A percentile compares a stretch with the other conserved stretches of the same genome.
Evolutionary conservation across 2,797 vertebrate genomes (phyloP).

Genomic region (Cottoperca gobio): DNA sequence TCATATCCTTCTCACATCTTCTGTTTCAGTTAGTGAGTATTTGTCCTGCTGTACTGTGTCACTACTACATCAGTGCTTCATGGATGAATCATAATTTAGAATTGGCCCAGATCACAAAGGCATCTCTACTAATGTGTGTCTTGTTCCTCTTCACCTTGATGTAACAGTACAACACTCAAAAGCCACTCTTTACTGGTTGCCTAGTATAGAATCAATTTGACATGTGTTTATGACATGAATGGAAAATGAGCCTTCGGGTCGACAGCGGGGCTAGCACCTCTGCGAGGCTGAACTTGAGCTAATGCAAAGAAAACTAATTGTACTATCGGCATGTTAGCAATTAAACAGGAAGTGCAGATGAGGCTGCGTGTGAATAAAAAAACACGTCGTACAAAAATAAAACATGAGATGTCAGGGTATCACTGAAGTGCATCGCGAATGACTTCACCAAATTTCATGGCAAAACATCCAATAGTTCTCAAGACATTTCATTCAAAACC

Average conservation of each 20-base stretch:
- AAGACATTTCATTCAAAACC: background rate
- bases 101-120: background rate
- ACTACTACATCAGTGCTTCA: background rate
- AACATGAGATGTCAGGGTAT: background rate
- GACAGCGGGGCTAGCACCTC: background rate
- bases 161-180: background rate
- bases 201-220: background rate
- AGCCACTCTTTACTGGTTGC: background rate
- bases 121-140: background rate
- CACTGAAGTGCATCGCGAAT: background rate
- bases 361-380: background rate
- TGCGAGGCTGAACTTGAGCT: background rate
- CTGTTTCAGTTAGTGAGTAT: background rate
- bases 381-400: background rate
- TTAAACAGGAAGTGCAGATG: background rate
- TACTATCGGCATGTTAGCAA: background rate
- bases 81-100: background rate
- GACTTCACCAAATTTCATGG: background rate
- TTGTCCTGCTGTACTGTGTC: background rate
- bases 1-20: background rate
- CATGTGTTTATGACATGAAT: background rate
- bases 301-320: background rate
- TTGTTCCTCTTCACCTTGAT: background rate
- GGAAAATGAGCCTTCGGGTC: background rate
- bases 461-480: background rate